These are phyloP conservation scores for Morphnarchus princeps DNA, from an alignment of 2,113 vertebrate species.

Conservation along the genomic window DNA sequence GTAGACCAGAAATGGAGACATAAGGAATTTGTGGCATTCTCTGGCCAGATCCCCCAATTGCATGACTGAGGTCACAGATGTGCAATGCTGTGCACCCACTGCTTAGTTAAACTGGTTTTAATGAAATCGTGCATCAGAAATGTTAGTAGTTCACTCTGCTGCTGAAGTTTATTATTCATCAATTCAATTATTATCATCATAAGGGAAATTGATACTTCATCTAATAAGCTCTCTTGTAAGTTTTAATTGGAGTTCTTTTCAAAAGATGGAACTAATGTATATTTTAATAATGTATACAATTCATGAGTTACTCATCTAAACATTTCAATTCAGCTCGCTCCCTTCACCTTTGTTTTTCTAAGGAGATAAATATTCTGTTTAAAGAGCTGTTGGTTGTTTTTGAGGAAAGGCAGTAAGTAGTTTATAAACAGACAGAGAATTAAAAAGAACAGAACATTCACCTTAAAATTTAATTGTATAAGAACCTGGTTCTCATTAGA, in stretches of 20 bases:
- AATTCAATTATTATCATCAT: neutral
- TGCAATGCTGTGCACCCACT: neutral
- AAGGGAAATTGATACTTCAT: neutral
- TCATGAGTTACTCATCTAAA: neutral
- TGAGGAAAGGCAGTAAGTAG: conserved; percentile 12
- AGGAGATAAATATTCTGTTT: neutral
- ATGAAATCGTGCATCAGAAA: neutral
- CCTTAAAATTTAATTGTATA: conserved; percentile 40
- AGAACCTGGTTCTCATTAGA: conserved; percentile 53
- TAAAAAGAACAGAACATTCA: conserved; percentile 52
- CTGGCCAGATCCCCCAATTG: neutral
- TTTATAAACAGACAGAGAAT: conserved; percentile 1
- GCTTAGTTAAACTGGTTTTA: neutral
- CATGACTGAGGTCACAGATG: neutral
- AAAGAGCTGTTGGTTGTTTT: neutral
- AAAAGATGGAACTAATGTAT: neutral
- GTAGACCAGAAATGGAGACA: neutral
- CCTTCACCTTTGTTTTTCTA: neutral
- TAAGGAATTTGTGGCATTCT: neutral
- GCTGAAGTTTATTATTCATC: neutral
- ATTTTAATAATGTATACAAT: neutral
- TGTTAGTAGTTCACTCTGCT: neutral
- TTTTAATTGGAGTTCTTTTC: neutral
- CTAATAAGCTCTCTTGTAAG: neutral
- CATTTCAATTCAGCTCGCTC: neutral